A percentile compares a stretch with the other conserved stretches of the same genome.
phyloP scores from a whole-genome alignment of 1,140 invertebrate genomes.

The Drosophila watanabei region DNA sequence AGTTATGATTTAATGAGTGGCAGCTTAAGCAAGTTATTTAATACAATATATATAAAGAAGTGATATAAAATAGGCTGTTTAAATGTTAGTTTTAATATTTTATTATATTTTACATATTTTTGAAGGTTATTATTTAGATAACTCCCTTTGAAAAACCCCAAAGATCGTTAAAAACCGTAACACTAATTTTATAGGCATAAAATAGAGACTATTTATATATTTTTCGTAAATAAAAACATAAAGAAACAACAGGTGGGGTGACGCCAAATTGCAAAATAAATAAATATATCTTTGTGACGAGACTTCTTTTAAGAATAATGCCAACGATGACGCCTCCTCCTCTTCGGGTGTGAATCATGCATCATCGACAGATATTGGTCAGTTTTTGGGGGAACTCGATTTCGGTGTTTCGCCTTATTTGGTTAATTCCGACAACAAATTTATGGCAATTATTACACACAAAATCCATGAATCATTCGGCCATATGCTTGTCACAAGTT shows the following conservation, averaged over 20 bases:
- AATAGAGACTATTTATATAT: constrained; percentile 3
- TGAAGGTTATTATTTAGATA: too few species aligned
- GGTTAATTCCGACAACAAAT: constrained; percentile 42
- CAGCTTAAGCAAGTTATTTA: too few species aligned
- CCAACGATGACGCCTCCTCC: constrained; percentile 1
- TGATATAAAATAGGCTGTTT: too few species aligned
- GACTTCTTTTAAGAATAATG: constrained; percentile 29
- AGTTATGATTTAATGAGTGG: too few species aligned
- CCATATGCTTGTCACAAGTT: constrained; percentile 16
- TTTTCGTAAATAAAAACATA: neutral
- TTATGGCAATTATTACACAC: constrained; percentile 50
- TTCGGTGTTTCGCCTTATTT: constrained; percentile 49
- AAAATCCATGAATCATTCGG: constrained; percentile 26
- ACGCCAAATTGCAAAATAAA: constrained; percentile 30
- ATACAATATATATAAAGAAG: too few species aligned
- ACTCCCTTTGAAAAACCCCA: too few species aligned
- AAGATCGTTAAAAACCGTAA: neutral
- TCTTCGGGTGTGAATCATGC: constrained; percentile 39
- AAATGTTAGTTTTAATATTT: too few species aligned
- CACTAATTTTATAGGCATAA: neutral
- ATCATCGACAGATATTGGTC: neutral
- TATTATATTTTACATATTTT: too few species aligned
- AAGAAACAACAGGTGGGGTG: constrained; percentile 22
- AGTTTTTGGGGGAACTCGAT: constrained; percentile 37
- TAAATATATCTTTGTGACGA: constrained; percentile 31